phyloP scores from a whole-genome alignment of 2,797 vertebrate species.

The Enteromius anoplus region DNA sequence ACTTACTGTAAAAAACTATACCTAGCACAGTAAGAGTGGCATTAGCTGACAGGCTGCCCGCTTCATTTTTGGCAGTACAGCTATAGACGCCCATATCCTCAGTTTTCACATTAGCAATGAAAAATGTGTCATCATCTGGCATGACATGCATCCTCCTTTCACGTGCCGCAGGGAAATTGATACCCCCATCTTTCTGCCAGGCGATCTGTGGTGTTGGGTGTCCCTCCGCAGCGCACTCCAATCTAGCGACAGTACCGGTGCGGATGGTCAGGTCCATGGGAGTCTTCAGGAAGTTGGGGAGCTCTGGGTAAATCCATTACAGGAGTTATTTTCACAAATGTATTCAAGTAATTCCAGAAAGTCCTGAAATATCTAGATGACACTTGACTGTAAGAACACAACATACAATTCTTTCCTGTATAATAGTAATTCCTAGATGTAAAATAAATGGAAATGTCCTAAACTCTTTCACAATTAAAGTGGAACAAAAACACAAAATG shows the following conservation, averaged over 20 bases:
- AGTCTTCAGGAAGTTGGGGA: slow-evolving; percentile 93
- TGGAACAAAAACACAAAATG: not conserved
- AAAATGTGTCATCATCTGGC: slow-evolving; percentile 97
- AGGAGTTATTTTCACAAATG: not conserved
- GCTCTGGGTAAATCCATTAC: slow-evolving; percentile 58
- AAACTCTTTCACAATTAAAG: not conserved
- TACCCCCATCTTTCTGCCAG: slow-evolving; percentile 98
- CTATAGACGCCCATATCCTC: slow-evolving; percentile 95
- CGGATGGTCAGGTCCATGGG: slow-evolving; percentile 95
- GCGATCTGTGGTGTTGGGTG: slow-evolving; percentile 95
- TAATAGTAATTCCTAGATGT: not conserved
- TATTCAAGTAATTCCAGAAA: not conserved
- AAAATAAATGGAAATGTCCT: not conserved
- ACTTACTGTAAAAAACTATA: slow-evolving; percentile 56
- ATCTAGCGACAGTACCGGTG: slow-evolving; percentile 87
- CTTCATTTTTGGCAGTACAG: slow-evolving; percentile 95
- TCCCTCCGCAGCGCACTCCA: slow-evolving; percentile 92
- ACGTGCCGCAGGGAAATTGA: slow-evolving; percentile 93
- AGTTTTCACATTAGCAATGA: slow-evolving; percentile 92
- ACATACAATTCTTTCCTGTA: not conserved
- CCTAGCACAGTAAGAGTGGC: slow-evolving; percentile 94
- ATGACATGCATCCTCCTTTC: slow-evolving; percentile 99
- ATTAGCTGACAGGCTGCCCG: slow-evolving; percentile 91
- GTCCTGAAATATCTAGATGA: not conserved
- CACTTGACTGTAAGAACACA: not conserved